Base-by-base conservation (phyloP, 1,140 invertebrate genomes). In the Lerema accius region DNA sequence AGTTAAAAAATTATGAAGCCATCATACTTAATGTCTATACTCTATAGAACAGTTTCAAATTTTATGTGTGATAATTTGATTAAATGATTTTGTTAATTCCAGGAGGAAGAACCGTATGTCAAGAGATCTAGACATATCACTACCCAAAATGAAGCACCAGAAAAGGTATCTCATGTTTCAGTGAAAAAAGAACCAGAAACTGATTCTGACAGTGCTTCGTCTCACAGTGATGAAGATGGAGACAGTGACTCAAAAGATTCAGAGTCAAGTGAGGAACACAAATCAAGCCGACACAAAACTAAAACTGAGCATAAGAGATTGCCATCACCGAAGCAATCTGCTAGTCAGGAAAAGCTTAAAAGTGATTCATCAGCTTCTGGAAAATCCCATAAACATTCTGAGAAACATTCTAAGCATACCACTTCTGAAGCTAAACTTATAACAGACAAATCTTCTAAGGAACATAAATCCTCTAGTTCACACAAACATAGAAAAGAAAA, bases 41-140 rank as follows among this genome's bases (percentile, higher is more conserved):
- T n/a, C n/a, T n/a, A n/a, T n/a, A n/a, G n/a, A n/a, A n/a, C n/a
- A n/a, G n/a, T n/a, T n/a, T n/a, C n/a, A n/a, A n/a, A n/a, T n/a
- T n/a, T n/a, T n/a, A n/a, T n/a, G n/a, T n/a, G n/a, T n/a, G n/a
- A n/a, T n/a, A n/a, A n/a, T n/a, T n/a, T n/a, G n/a, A n/a, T n/a
- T n/a, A n/a, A n/a, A n/a, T n/a, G n/a, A n/a, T n/a, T n/a, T n/a
- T n/a, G n/a, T n/a, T n/a, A n/a, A n/a, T 71, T 71, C 14, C 42
- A 90, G 87, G 86, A 89, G 51, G 84, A 87, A 58, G 78, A 87
- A 60, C 60, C 65, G 53, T 61, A 81, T 53, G 61, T 13, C 42
- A 89, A 88, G 61, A 85, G 78, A 49, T 78, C 72, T 16, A 86
- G 74, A 69, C 70, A 81, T 26, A n/a, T 51, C 17, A 37, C 32